These are phyloP conservation scores for Entosphenus tridentatus DNA, from an alignment of 2,113 vertebrate species.

Conservation along the genomic window DNA sequence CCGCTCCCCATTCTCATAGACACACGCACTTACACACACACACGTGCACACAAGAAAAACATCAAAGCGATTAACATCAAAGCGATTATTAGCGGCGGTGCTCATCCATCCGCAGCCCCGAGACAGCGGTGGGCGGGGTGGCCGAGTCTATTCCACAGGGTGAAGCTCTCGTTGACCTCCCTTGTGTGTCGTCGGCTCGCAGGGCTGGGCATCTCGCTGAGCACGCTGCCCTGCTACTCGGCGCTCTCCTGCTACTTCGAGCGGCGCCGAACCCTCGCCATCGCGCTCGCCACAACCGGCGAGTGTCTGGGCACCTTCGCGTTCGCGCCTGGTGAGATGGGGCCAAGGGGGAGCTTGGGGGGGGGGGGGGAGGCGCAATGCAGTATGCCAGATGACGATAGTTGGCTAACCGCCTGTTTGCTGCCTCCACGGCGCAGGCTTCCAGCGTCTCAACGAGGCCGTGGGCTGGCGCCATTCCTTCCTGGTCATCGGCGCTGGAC, in stretches of 20 bases:
- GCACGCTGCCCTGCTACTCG: slow-evolving; percentile 72
- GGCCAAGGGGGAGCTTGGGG: no score
- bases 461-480: slow-evolving; percentile 66
- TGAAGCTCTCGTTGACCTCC: no score
- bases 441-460: slow-evolving; percentile 42
- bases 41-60: no score
- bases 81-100: no score
- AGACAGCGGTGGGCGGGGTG: not conserved
- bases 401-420: no score
- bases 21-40: no score
- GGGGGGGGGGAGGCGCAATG: no score
- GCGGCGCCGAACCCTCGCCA: slow-evolving; percentile 53
- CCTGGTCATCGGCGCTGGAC: slow-evolving; percentile 40
- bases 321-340: slow-evolving; percentile 52
- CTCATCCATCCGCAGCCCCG: not conserved
- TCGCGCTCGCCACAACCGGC: slow-evolving; percentile 59
- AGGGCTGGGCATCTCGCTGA: slow-evolving; percentile 72
- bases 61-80: no score
- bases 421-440: slow-evolving; percentile 18
- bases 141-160: no score
- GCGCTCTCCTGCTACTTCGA: slow-evolving; percentile 79
- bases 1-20: no score
- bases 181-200: slow-evolving; percentile 9
- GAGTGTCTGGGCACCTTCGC: slow-evolving; percentile 63
- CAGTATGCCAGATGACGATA: no score